These are phyloP conservation scores for Enteromius trimaculatus DNA, from an alignment of 2,797 vertebrate genomes.

Conservation along the genomic window DNA sequence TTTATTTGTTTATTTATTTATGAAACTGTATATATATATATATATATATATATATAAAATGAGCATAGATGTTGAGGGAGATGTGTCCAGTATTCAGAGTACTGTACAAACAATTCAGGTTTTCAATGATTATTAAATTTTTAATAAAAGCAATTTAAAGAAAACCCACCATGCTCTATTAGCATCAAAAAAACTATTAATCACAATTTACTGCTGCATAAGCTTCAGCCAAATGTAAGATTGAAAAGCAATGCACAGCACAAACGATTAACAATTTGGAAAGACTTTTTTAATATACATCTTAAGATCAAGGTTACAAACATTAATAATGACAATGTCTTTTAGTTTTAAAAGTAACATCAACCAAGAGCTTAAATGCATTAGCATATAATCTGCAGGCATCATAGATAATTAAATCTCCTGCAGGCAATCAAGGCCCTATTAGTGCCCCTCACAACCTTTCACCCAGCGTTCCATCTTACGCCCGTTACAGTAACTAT, in stretches of 20 bases:
- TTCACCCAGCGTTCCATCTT: conserved; percentile 54
- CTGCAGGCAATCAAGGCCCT: not conserved
- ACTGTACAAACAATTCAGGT: not conserved
- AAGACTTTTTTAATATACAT: conserved; percentile 17
- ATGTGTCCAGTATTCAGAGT: not conserved
- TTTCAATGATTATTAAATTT: not conserved
- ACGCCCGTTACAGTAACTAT: conserved; percentile 55
- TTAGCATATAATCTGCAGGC: not conserved
- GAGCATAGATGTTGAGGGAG: not conserved
- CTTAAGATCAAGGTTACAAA: conserved; percentile 10
- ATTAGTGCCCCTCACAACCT: conserved; percentile 27
- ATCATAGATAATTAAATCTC: not conserved
- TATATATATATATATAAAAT: too few relatives aligned
- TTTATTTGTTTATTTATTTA: too few relatives aligned
- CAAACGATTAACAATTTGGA: not conserved
- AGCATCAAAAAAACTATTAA: not conserved
- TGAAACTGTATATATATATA: too few relatives aligned
- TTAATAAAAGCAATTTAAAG: not conserved
- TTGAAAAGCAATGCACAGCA: not conserved
- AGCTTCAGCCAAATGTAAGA: conserved; percentile 4
- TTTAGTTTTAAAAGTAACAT: not conserved
- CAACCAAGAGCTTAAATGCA: not conserved
- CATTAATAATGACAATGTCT: not conserved
- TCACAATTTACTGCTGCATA: not conserved
- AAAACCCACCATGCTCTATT: not conserved